A percentile compares a stretch with the other conserved stretches of the same genome.
phyloP scores from a whole-genome alignment of 2,888 invertebrate genomes.

The Nebria brevicollis region DNA sequence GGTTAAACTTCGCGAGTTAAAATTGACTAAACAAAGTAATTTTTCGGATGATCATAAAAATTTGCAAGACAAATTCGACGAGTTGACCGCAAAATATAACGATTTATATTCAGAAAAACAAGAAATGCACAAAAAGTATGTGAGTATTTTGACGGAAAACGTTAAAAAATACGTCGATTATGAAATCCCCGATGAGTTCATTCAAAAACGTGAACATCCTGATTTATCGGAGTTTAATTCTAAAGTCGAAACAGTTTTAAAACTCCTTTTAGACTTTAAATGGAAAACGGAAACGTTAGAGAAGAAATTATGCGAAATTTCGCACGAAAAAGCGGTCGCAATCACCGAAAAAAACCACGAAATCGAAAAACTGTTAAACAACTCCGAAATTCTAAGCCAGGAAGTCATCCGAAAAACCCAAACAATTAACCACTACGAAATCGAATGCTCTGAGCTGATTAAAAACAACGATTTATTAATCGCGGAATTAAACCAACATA shows the following conservation, averaged over 20 bases:
- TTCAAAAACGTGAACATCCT: constrained; percentile 38
- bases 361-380: constrained; percentile 59
- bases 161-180: constrained; percentile 54
- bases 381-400: constrained; percentile 59
- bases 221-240: constrained; percentile 57
- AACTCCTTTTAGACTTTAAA: constrained; percentile 68
- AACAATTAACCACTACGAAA: constrained; percentile 64
- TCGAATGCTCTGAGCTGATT: constrained; percentile 73
- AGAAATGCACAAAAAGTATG: constrained; percentile 54
- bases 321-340: constrained; percentile 62
- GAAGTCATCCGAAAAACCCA: constrained; percentile 58
- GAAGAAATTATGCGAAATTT: constrained; percentile 68
- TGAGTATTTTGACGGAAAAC: constrained; percentile 54
- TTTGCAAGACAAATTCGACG: constrained; percentile 63
- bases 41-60: constrained; percentile 52
- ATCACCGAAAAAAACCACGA: constrained; percentile 60
- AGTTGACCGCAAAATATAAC: constrained; percentile 64
- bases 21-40: constrained; percentile 59
- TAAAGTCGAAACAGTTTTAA: constrained; percentile 67
- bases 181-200: constrained; percentile 49
- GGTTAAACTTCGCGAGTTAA: constrained; percentile 62
- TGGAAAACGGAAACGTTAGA: constrained; percentile 69
- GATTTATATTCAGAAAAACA: constrained; percentile 61
- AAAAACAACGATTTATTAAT: constrained; percentile 78
- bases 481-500: constrained; percentile 72